phyloP scores from a whole-genome alignment of 2,888 invertebrate species.

The Nymphalis urticae region DNA sequence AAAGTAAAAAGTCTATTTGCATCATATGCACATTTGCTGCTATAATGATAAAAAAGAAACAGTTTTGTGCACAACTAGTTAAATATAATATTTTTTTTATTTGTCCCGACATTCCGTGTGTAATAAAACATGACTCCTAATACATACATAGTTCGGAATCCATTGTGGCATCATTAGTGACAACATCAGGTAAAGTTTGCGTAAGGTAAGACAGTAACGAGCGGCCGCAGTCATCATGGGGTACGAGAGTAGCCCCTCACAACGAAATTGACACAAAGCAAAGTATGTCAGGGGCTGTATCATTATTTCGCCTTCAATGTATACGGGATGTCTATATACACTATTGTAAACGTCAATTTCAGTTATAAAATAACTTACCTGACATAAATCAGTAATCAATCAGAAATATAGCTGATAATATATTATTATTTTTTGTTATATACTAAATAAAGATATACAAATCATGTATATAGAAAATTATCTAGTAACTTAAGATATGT shows the following conservation, averaged over 20 bases:
- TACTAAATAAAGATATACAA: neutral
- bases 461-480: neutral
- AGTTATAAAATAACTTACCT: neutral
- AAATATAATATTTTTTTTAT: neutral
- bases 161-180: slow-evolving; percentile 67
- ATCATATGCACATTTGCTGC: slow-evolving; percentile 70
- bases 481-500: slow-evolving; percentile 5
- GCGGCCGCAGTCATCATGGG: slow-evolving; percentile 72
- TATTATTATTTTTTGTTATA: neutral
- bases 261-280: slow-evolving; percentile 72
- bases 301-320: slow-evolving; percentile 60
- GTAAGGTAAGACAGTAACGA: slow-evolving; percentile 77
- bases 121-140: slow-evolving; percentile 18
- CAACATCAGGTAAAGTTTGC: slow-evolving; percentile 57
- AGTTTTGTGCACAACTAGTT: neutral
- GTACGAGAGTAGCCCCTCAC: slow-evolving; percentile 69
- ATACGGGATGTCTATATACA: slow-evolving; percentile 23
- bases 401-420: too few relatives aligned
- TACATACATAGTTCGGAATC: slow-evolving; percentile 19
- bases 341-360: slow-evolving; percentile 2
- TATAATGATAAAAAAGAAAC: slow-evolving; percentile 51
- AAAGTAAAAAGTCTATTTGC: slow-evolving; percentile 76
- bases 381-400: too few relatives aligned
- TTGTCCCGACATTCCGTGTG: neutral
- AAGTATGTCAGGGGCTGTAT: slow-evolving; percentile 70